Evolutionary conservation across 2,888 invertebrate genomes (phyloP).

Genomic region (Zygogramma bicolorata): DNA sequence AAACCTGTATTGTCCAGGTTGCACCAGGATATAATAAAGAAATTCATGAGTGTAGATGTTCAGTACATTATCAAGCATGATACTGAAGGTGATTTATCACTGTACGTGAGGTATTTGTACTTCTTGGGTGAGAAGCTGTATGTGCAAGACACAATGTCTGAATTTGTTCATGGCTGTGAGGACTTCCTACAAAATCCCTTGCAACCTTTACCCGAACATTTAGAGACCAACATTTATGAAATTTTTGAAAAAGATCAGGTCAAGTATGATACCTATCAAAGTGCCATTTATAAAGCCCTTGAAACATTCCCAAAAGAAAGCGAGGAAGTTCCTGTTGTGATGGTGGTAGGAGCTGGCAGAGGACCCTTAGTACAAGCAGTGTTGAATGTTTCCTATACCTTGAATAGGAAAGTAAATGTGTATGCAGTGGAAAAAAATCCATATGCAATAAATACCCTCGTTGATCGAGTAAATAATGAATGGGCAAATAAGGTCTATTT

Average conservation of each 20-base stretch:
- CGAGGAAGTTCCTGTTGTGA: slow-evolving; percentile 67
- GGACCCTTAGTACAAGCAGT: slow-evolving; percentile 95
- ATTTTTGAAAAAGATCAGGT: slow-evolving; percentile 96
- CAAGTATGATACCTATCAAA: slow-evolving; percentile 91
- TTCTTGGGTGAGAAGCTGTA: slow-evolving; percentile 63
- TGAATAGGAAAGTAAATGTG: slow-evolving; percentile 77
- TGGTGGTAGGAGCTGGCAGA: slow-evolving; percentile 76
- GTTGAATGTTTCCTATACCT: slow-evolving; percentile 79
- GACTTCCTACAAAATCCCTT: slow-evolving; percentile 91
- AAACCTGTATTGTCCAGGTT: slow-evolving; percentile 83
- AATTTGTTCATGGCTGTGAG: slow-evolving; percentile 76
- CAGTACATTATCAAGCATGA: slow-evolving; percentile 78
- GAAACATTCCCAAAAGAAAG: slow-evolving; percentile 69
- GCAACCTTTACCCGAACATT: slow-evolving; percentile 95
- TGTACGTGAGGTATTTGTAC: slow-evolving; percentile 62
- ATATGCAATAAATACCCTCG: slow-evolving; percentile 89
- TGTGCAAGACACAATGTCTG: slow-evolving; percentile 56
- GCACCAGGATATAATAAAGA: slow-evolving; percentile 77
- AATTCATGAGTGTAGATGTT: slow-evolving; percentile 74
- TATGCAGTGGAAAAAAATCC: slow-evolving; percentile 99
- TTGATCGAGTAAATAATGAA: slow-evolving; percentile 80
- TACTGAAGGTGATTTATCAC: slow-evolving; percentile 68
- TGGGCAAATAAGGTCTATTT: slow-evolving; percentile 85
- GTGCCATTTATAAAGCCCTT: slow-evolving; percentile 84
- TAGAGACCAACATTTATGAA: slow-evolving; percentile 96